Conservation (phyloP, 2,888 invertebrate genomes). For the Aplocera efformata region DNA sequence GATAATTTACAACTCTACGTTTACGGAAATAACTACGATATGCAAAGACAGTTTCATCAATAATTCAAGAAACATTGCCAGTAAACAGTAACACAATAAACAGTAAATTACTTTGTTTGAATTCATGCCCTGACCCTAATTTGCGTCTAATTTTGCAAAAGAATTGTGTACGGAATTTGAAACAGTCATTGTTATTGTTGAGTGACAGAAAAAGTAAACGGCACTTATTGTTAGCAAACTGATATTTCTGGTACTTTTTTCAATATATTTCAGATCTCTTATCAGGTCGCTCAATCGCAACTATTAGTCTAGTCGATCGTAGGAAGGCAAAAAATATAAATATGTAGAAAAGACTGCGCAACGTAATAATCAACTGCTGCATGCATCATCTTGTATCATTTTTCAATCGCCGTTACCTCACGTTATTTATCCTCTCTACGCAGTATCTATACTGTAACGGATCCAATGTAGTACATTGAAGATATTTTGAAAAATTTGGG, state of each 20-base stretch:
- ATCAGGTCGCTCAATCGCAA: conserved; percentile 7
- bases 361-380: conserved; percentile 15
- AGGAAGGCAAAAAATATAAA: conserved; percentile 14
- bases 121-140: conserved; percentile 25
- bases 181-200: conserved; percentile 13
- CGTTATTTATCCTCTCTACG: conserved; percentile 19
- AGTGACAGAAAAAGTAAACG: background rate
- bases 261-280: no score
- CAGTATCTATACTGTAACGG: no score
- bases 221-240: no score
- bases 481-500: no score
- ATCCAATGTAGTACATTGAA: no score
- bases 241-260: no score
- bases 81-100: no score
- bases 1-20: no score
- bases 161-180: conserved; percentile 23
- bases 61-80: no score
- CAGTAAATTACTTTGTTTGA: conserved; percentile 4
- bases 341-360: conserved; percentile 8
- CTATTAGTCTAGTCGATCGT: conserved; percentile 13
- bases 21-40: no score
- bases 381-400: conserved; percentile 21
- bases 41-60: no score
- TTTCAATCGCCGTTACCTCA: conserved; percentile 20
- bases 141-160: conserved; percentile 28